Evolutionary conservation across 2,797 vertebrate species (phyloP).

Genomic region (Uromys caudimaculatus): DNA sequence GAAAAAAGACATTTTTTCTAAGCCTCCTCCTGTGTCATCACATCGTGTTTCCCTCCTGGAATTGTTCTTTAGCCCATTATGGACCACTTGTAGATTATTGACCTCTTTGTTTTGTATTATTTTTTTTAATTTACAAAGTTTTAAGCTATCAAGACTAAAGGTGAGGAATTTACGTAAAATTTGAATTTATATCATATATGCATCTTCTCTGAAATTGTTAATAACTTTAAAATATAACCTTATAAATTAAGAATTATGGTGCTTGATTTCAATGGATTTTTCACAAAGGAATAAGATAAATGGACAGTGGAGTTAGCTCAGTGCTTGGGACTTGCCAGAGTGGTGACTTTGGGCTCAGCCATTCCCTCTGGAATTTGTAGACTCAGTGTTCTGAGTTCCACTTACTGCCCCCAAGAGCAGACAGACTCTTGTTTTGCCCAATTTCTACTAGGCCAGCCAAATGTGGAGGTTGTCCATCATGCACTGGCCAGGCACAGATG

Average conservation of each 20-base stretch:
- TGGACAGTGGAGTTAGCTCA: neutral
- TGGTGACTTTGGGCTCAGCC: neutral
- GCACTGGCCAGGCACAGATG: conserved; percentile 59
- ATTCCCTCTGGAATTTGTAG: neutral
- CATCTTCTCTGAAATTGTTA: conserved; percentile 29
- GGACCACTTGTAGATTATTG: neutral
- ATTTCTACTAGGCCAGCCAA: conserved; percentile 48
- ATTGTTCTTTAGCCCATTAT: neutral
- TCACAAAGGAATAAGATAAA: neutral
- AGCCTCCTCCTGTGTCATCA: neutral
- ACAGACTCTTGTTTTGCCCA: conserved; percentile 44
- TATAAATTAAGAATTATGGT: neutral
- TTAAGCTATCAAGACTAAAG: neutral
- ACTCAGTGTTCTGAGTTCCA: conserved; percentile 76
- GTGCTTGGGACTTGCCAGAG: neutral
- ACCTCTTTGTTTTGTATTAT: neutral
- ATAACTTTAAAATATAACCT: neutral
- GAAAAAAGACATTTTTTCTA: neutral
- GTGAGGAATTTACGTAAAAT: neutral
- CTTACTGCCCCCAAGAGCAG: neutral
- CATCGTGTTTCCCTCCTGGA: neutral
- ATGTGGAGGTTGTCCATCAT: neutral
- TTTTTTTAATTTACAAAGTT: neutral
- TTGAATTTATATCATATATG: neutral
- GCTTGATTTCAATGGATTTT: neutral